A percentile compares a stretch with the other conserved stretches of the same genome.
Evolutionary conservation across 2,113 vertebrate genomes (phyloP).

Genomic region (Sapayoa aenigma): DNA sequence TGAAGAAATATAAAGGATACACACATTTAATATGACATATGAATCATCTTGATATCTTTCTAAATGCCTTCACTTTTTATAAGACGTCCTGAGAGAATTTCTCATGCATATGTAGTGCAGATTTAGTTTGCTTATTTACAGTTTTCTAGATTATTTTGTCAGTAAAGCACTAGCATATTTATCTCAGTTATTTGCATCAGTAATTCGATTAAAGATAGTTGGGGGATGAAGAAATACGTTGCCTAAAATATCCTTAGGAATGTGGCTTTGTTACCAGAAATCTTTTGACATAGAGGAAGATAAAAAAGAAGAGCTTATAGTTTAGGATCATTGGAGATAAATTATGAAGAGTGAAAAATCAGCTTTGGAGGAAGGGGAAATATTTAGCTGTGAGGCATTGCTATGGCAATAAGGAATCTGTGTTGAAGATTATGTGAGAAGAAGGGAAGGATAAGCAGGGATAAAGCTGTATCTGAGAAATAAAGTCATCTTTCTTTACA

Average conservation of each 20-base stretch:
- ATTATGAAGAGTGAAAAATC: constrained; percentile 46
- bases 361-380: constrained; percentile 46
- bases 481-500: constrained; percentile 27
- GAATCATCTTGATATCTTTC: not conserved
- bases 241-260: constrained; percentile 27
- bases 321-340: constrained; percentile 49
- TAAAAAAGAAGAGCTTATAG: constrained; percentile 53
- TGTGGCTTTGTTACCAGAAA: constrained; percentile 39
- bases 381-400: constrained; percentile 57
- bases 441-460: constrained; percentile 43
- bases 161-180: not conserved
- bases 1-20: not conserved
- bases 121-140: constrained; percentile 42
- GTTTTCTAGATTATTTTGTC: constrained; percentile 39
- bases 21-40: not conserved
- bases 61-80: not conserved
- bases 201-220: constrained; percentile 53
- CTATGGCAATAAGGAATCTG: constrained; percentile 42
- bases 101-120: not conserved
- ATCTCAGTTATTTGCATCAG: constrained; percentile 41
- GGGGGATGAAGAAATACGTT: not conserved
- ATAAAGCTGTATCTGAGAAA: constrained; percentile 49
- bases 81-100: not conserved
- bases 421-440: constrained; percentile 40
- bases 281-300: constrained; percentile 31